Percentiles rank a stretch among this genome's conserved stretches.
These are phyloP conservation scores for Margarornis squamiger DNA, from an alignment of 2,797 vertebrate species.

Conservation along the genomic window DNA sequence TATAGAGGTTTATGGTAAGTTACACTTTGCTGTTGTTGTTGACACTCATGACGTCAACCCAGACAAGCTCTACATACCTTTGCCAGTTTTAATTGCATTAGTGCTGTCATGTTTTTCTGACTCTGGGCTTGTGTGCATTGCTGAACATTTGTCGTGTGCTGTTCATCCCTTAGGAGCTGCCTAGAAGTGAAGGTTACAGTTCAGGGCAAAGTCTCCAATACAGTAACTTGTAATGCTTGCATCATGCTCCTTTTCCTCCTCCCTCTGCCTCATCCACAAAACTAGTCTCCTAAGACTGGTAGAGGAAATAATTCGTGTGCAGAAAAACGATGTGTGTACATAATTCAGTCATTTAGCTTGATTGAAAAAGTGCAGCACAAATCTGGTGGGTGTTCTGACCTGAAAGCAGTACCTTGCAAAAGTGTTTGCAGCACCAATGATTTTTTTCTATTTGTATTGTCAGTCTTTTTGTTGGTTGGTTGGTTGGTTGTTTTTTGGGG, in stretches of 20 bases:
- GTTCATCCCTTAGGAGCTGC: background rate
- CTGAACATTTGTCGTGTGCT: background rate
- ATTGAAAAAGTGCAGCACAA: background rate
- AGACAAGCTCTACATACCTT: background rate
- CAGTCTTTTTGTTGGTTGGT: no score
- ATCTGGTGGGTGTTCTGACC: background rate
- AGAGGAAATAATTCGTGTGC: background rate
- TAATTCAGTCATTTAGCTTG: background rate
- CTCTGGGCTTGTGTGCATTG: fast-evolving
- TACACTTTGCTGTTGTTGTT: background rate
- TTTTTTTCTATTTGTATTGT: background rate
- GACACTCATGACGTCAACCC: background rate
- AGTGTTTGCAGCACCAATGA: background rate
- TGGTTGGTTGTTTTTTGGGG: background rate
- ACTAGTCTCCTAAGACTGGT: background rate
- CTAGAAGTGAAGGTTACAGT: background rate
- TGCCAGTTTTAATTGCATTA: background rate
- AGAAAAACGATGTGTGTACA: background rate
- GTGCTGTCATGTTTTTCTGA: background rate
- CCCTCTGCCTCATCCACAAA: background rate
- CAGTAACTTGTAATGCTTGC: background rate
- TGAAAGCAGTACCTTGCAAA: background rate
- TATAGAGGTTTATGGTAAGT: background rate
- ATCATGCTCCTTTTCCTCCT: background rate
- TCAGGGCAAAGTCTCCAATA: background rate